These are phyloP conservation scores for Mastomys natalensis DNA, from an alignment of 2,113 vertebrate species.

Conservation along the genomic window DNA sequence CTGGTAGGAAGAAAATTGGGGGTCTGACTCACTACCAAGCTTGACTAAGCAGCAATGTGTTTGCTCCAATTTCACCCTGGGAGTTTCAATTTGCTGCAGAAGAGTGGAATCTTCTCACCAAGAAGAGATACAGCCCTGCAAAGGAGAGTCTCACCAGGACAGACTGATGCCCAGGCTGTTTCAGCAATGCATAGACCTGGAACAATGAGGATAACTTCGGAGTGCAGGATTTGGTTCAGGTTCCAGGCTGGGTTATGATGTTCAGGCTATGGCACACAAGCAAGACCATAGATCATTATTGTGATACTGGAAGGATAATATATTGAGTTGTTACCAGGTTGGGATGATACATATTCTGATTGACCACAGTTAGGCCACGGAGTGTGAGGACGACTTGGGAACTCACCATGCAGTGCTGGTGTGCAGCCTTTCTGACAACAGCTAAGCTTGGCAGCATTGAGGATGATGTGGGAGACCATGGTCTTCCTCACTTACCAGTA, in stretches of 20 bases:
- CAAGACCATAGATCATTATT: neutral
- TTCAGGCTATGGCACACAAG: neutral
- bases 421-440: too few relatives aligned
- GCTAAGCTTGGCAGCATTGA: too few relatives aligned
- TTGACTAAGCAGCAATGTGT: neutral
- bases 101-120: too few relatives aligned
- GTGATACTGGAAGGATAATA: neutral
- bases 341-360: neutral
- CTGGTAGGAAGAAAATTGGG: neutral
- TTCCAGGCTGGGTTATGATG: neutral
- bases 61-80: neutral
- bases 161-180: neutral
- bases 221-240: neutral
- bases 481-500: too few relatives aligned
- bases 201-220: neutral
- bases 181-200: neutral
- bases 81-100: neutral
- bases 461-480: too few relatives aligned
- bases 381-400: neutral
- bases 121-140: too few relatives aligned
- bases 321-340: neutral
- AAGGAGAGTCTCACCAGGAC: neutral
- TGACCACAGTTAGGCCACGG: neutral
- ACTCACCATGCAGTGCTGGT: neutral
- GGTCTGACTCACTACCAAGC: neutral